phyloP scores from a whole-genome alignment of 1,140 invertebrate genomes.

The Ylistrum balloti region DNA sequence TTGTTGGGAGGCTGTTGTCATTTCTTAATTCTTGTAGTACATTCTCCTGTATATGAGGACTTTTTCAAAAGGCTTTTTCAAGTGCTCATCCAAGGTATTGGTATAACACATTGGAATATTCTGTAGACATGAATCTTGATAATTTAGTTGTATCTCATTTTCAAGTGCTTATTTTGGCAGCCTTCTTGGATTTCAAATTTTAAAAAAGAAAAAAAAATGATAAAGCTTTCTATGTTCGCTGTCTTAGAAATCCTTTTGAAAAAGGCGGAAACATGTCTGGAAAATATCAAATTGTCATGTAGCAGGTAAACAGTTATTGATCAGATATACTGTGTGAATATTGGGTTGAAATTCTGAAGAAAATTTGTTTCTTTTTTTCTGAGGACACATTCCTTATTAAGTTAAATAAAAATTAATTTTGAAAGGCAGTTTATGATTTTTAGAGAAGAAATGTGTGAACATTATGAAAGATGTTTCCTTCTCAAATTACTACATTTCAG shows the following conservation, averaged over 20 bases:
- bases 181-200: background rate
- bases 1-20: no score
- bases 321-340: background rate
- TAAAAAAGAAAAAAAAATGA: background rate
- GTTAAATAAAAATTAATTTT: background rate
- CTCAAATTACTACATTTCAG: background rate
- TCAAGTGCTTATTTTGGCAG: no score
- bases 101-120: no score
- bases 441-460: background rate
- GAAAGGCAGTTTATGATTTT: background rate
- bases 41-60: no score
- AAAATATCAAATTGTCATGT: background rate
- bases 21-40: no score
- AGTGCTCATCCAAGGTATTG: no score
- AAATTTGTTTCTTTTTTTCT: background rate
- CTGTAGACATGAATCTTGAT: no score
- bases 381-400: background rate
- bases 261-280: background rate
- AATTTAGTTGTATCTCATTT: no score
- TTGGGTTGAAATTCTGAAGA: background rate
- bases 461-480: background rate
- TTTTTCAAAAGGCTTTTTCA: no score
- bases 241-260: background rate
- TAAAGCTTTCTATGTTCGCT: background rate
- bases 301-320: background rate